These are phyloP conservation scores for Ichneumoninae sp. DNA, from an alignment of 2,888 invertebrate species.

Conservation along the genomic window DNA sequence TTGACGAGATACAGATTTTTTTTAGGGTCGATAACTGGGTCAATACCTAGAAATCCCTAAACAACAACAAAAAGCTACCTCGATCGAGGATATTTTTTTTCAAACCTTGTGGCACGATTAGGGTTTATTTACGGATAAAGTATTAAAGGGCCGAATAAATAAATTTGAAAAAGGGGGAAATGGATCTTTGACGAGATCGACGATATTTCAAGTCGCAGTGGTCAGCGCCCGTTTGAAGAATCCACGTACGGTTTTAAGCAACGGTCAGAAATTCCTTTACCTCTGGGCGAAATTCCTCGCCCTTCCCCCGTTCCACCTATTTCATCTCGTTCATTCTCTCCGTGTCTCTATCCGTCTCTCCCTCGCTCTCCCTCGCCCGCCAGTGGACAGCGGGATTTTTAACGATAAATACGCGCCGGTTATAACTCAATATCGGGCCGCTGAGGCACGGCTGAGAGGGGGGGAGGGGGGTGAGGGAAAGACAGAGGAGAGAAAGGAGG, in stretches of 20 bases:
- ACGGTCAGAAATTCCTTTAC: constrained; percentile 65
- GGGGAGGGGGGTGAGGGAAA: neutral
- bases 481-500: constrained; percentile 22
- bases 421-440: constrained; percentile 82
- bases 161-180: constrained; percentile 11
- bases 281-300: constrained; percentile 40
- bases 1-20: constrained; percentile 47
- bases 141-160: constrained; percentile 21
- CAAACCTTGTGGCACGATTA: neutral
- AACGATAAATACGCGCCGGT: constrained; percentile 80
- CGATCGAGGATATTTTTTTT: neutral
- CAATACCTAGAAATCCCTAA: no score
- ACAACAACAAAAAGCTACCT: no score
- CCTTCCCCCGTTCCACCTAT: constrained; percentile 13
- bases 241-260: constrained; percentile 54
- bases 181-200: constrained; percentile 57
- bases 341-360: constrained; percentile 23
- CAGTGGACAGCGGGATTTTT: constrained; percentile 73
- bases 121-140: neutral
- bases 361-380: constrained; percentile 32
- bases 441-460: constrained; percentile 15
- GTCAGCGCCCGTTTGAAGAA: constrained; percentile 57
- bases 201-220: constrained; percentile 61
- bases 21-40: neutral
- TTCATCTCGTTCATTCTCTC: constrained; percentile 27